These are phyloP conservation scores for Oreohelix idahoensis DNA, from an alignment of 1,140 invertebrate species.

Conservation along the genomic window DNA sequence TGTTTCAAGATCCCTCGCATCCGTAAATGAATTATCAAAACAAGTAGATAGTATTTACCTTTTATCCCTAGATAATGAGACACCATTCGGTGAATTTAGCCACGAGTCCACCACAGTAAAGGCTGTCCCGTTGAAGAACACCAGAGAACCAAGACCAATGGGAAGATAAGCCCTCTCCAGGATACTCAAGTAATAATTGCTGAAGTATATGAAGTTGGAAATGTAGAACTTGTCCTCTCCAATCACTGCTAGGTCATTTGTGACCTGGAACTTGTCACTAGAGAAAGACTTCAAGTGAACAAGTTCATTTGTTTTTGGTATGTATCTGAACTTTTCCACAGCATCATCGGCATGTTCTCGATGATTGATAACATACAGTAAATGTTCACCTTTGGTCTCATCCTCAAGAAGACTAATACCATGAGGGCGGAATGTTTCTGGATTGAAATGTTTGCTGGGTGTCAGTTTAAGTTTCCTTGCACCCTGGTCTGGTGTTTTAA, in stretches of 20 bases:
- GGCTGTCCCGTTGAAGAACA: background rate
- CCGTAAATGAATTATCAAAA: too few relatives aligned
- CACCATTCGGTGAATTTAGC: background rate
- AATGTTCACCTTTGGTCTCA: background rate
- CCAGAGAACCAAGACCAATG: background rate
- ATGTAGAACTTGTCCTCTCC: conserved; percentile 14
- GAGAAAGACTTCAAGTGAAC: conserved; percentile 3
- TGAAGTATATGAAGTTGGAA: background rate
- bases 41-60: conserved; percentile 12
- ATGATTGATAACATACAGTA: conserved; percentile 19
- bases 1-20: too few relatives aligned
- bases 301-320: background rate
- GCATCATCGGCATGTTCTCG: background rate
- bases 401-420: too few relatives aligned
- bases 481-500: conserved; percentile 15
- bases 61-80: background rate
- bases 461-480: background rate
- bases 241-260: background rate
- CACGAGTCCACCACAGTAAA: background rate
- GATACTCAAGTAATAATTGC: background rate
- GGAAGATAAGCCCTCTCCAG: background rate
- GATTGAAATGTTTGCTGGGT: conserved; percentile 8
- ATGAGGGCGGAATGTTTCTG: conserved; percentile 10
- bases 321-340: conserved; percentile 13
- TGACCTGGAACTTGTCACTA: background rate